Base-by-base conservation (phyloP, 2,888 invertebrate genomes). In the Acrobasis consociella region DNA sequence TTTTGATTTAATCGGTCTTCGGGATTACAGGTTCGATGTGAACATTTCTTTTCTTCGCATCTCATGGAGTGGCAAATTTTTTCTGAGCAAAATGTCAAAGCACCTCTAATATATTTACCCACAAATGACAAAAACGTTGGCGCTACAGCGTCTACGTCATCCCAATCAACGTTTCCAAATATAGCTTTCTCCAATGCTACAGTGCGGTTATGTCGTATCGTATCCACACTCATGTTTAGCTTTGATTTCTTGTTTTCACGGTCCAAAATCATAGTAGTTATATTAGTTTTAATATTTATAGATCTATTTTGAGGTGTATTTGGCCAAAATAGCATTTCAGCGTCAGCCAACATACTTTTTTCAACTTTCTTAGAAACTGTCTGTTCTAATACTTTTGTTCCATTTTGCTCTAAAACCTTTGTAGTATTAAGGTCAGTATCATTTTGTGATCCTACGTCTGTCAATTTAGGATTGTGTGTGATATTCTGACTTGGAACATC, bases 81-180 rank as follows among this genome's bases (percentile, higher is more conserved):
- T 62, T 85, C 74, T 3, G 91, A 90, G 67, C 91, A 92, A 67
- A 91, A 87, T 50, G 91, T 90, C 69, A 92, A 71, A 58, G 84
- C 74, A 17, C 91, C 91, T 63, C 71, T 81, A n/a, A 89, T 79
- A 68, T 92, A 88, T 82, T 92, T 92, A 11, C 92, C 92, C 9
- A 91, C 80, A 66, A 90, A 89, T 10, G 89, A 88, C 71, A 89
- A 78, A 64, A 91, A 89, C 11, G 84, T 83, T 16, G 90, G 89
- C 13, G 82, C 86, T 9, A 91, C 82, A n/a, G 81, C 75, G 63
- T 85, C 86, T 5, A 90, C 76, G 63, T 92, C 87, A 65, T 87
- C 78, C 91, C 92, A 91, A 67, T 92, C 79, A 1, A 87, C 83
- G 49, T 89, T 78, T 37, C 89, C 89, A 66, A 91, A 91, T 80